Evolutionary conservation across 2,113 vertebrate species (phyloP).

Genomic region (Epinephelus cyanopodus): DNA sequence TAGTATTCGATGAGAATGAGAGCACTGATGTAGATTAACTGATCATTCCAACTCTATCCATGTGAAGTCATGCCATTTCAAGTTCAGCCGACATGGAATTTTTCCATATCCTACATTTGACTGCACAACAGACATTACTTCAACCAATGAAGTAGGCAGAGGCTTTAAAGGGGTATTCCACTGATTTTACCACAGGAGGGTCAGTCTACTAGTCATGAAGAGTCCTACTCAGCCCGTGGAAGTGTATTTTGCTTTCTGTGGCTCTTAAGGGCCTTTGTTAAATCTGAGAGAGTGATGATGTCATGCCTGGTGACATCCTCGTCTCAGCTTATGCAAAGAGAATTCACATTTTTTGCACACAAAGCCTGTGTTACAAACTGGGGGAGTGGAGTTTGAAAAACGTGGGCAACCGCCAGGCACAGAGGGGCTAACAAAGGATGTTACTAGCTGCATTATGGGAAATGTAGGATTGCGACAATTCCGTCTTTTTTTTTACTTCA

Average conservation of each 20-base stretch:
- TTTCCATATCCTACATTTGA: background rate
- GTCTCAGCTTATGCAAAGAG: background rate
- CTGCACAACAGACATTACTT: too few relatives aligned
- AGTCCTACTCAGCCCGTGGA: background rate
- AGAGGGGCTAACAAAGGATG: constrained; percentile 2
- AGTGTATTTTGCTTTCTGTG: background rate
- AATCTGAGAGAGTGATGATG: background rate
- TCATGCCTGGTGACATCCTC: background rate
- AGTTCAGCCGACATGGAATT: background rate
- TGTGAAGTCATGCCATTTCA: too few relatives aligned
- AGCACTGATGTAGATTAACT: too few relatives aligned
- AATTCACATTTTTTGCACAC: background rate
- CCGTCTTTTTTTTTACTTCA: too few relatives aligned
- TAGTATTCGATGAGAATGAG: background rate
- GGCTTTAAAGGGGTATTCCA: background rate
- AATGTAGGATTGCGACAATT: background rate
- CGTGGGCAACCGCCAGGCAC: background rate
- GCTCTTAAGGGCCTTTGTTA: background rate
- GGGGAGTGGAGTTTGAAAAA: background rate
- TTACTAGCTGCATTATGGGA: background rate
- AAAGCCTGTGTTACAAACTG: background rate
- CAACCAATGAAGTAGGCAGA: background rate
- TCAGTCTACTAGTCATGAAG: background rate
- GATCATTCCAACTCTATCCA: background rate
- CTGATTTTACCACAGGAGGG: background rate